A percentile compares a stretch with the other conserved stretches of the same genome.
phyloP scores from a whole-genome alignment of 2,888 invertebrate species.

The Lumbricus terrestris region DNA sequence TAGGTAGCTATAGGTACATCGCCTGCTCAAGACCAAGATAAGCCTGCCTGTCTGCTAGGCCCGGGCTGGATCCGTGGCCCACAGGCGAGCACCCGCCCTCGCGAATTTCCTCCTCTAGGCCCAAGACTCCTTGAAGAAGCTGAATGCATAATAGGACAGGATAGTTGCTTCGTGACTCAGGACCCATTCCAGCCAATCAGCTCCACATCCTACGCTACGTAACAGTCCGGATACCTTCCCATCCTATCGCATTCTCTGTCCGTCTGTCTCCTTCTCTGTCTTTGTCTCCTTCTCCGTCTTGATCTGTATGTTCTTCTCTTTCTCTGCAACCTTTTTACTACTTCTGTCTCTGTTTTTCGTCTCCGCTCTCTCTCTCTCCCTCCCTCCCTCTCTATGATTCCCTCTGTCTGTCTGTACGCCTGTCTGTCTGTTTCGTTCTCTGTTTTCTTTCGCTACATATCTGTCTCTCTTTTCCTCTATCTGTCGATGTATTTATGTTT shows the following conservation, averaged over 20 bases:
- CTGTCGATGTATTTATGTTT: too few relatives aligned
- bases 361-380: not conserved
- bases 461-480: too few relatives aligned
- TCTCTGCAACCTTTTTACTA: not conserved
- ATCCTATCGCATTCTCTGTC: not conserved
- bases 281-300: not conserved
- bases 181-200: not conserved
- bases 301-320: not conserved
- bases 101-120: not conserved
- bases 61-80: not conserved
- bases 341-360: not conserved
- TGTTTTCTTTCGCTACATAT: too few relatives aligned
- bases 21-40: not conserved
- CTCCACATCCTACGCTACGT: not conserved
- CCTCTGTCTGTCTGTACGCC: too few relatives aligned
- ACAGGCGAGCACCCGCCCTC: not conserved
- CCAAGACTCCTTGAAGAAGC: not conserved
- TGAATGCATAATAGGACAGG: not conserved
- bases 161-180: constrained; percentile 9
- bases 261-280: not conserved
- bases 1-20: not conserved
- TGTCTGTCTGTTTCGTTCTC: too few relatives aligned
- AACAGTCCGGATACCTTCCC: not conserved
- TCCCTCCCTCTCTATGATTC: not conserved
- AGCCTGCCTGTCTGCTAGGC: not conserved